Evolutionary conservation across 2,888 invertebrate genomes (phyloP).

Genomic region (Unio pictorum): DNA sequence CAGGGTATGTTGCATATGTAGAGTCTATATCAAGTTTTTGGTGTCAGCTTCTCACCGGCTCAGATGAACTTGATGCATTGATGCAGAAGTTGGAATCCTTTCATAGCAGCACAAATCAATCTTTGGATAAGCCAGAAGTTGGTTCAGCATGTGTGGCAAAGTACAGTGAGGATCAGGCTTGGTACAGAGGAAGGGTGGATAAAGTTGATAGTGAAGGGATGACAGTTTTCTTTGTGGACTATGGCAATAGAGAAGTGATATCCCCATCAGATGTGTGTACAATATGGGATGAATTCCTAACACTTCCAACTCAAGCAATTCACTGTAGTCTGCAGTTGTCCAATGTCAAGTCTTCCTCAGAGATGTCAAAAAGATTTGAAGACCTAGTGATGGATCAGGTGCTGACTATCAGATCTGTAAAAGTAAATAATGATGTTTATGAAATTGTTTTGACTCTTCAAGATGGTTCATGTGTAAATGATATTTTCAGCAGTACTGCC

Average conservation of each 20-base stretch:
- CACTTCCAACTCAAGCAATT: slow-evolving; percentile 53
- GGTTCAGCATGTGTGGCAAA: slow-evolving; percentile 52
- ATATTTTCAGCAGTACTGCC: not conserved
- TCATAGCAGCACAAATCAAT: slow-evolving; percentile 20
- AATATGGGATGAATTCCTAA: slow-evolving; percentile 40
- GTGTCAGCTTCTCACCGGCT: slow-evolving; percentile 39
- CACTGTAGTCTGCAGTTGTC: slow-evolving; percentile 44
- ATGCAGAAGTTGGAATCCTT: slow-evolving; percentile 44
- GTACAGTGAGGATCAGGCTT: slow-evolving; percentile 57
- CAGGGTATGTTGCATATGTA: slow-evolving; percentile 42
- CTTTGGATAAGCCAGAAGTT: slow-evolving; percentile 14
- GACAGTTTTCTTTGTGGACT: slow-evolving; percentile 66
- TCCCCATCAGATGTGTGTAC: slow-evolving; percentile 40
- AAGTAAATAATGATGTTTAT: slow-evolving; percentile 17
- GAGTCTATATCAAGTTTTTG: slow-evolving; percentile 54
- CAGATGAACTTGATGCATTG: slow-evolving; percentile 38
- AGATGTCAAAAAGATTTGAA: slow-evolving; percentile 28
- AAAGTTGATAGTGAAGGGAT: slow-evolving; percentile 36
- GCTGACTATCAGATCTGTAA: slow-evolving; percentile 15
- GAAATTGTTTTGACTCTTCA: slow-evolving; percentile 18
- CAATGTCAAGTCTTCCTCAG: slow-evolving; percentile 18
- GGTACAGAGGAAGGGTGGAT: slow-evolving; percentile 60
- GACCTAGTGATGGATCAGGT: slow-evolving; percentile 31
- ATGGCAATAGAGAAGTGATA: slow-evolving; percentile 60
- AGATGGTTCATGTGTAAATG: slow-evolving; percentile 17